phyloP scores from a whole-genome alignment of 1,140 invertebrate genomes.

The Anadara kagoshimensis region DNA sequence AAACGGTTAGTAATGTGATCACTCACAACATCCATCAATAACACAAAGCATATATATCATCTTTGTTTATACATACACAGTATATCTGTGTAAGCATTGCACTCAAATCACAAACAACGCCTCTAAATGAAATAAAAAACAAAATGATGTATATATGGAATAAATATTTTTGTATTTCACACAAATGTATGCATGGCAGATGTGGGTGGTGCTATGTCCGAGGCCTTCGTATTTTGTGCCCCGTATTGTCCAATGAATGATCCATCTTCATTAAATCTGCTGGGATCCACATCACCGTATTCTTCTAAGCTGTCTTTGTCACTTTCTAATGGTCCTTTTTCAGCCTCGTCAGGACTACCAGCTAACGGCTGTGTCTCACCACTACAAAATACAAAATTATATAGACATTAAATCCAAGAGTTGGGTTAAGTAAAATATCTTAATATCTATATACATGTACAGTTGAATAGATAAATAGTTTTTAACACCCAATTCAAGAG shows the following conservation, averaged over 20 bases:
- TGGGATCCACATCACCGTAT: slow-evolving; percentile 96
- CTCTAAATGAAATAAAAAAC: too few relatives aligned
- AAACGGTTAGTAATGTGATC: too few relatives aligned
- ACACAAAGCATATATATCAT: too few relatives aligned
- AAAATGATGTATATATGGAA: too few relatives aligned
- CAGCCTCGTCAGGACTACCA: slow-evolving; percentile 53
- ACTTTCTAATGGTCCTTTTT: slow-evolving; percentile 59
- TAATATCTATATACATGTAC: too few relatives aligned
- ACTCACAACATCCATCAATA: too few relatives aligned
- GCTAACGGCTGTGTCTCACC: slow-evolving; percentile 42
- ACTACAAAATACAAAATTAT: slow-evolving; percentile 23
- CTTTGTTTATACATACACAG: too few relatives aligned
- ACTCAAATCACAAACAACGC: too few relatives aligned
- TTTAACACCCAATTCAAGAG: too few relatives aligned
- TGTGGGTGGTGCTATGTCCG: slow-evolving; percentile 21
- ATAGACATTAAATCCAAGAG: background rate
- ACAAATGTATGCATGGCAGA: slow-evolving; percentile 38
- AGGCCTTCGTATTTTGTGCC: slow-evolving; percentile 29
- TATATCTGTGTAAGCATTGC: too few relatives aligned
- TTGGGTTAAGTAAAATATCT: background rate
- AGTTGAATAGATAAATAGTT: too few relatives aligned
- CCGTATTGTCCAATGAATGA: slow-evolving; percentile 97
- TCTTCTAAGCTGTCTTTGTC: slow-evolving; percentile 94
- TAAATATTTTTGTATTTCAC: background rate
- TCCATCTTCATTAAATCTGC: slow-evolving; percentile 96